Evolutionary conservation across 92 coral and sea anemone species (phyloP), one percentile per base, ranked within the genome.

Genomic region (Plumapathes pennacea): DNA sequence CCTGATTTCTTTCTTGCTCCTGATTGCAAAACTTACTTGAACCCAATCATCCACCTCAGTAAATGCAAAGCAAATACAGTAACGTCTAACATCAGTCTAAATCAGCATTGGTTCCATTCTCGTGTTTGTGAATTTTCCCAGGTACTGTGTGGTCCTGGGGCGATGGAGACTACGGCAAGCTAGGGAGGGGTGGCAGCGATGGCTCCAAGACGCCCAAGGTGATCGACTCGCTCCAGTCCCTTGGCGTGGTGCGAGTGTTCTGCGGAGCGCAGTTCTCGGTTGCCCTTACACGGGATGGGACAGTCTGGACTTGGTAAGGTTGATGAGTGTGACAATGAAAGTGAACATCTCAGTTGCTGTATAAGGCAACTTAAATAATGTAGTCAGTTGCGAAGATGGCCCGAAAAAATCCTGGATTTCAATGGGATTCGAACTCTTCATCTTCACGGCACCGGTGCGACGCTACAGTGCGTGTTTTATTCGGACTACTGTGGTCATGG

Each of bases 101-200:
- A n/a, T n/a, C n/a, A n/a, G n/a, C n/a, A n/a, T n/a, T n/a, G n/a
- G n/a, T n/a, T n/a, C n/a, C n/a, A n/a, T n/a, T n/a, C n/a, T n/a
- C n/a, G n/a, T n/a, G n/a, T n/a, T n/a, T n/a, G n/a, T n/a, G n/a
- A n/a, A n/a, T n/a, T n/a, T n/a, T 22, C 47, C 32, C 57, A 90
- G 97, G 97, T 40, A 92, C 90, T 15, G 90, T 92, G 9, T 92
- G 98, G 98, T 92, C 98, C 4, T 92, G 98, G 98, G 98, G 98
- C 20, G 98, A 92, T 78, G 98, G 98, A 18, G 98, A 92, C 55
- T 92, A 92, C 69, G 98, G 98, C 13, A 92, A 92, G 54, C 96
- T 92, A 10, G 98, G 98, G 4, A 79, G 90, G 48, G 98, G 98
- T 11, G 98, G 98, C 25, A 92, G 94, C 58, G 98, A 88, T 50